Conservation (phyloP, 2,797 vertebrate species). For the Hydrocynus forskahlii region DNA sequence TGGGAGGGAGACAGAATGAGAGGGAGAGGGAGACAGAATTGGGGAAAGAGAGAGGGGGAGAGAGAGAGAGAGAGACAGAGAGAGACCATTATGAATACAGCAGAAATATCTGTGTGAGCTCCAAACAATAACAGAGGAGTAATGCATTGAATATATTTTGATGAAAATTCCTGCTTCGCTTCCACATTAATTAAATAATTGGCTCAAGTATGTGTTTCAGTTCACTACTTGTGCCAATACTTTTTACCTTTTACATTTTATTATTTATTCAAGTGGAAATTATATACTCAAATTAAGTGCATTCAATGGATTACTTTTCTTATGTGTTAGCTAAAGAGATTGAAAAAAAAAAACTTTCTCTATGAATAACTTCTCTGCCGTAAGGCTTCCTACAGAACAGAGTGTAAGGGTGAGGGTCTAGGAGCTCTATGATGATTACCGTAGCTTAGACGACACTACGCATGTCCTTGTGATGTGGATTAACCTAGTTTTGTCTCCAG, state of each 20-base stretch:
- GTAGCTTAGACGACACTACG: conserved; percentile 57
- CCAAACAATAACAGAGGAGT: background rate
- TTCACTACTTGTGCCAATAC: background rate
- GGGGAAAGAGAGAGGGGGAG: too few species aligned
- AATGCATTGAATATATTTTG: background rate
- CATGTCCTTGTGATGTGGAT: conserved; percentile 58
- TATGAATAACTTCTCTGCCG: background rate
- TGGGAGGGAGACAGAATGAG: too few species aligned
- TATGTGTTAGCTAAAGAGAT: background rate
- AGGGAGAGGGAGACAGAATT: too few species aligned
- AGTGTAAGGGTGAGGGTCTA: conserved; percentile 1
- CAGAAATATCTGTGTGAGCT: background rate
- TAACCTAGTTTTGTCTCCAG: conserved; percentile 52
- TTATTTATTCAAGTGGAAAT: too few species aligned
- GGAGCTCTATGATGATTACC: conserved; percentile 49
- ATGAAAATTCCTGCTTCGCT: too few species aligned
- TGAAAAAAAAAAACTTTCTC: background rate
- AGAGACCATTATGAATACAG: conserved; percentile 5
- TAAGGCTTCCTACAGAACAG: background rate
- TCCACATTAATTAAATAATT: too few species aligned
- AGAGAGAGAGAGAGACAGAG: background rate
- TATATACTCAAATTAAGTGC: background rate
- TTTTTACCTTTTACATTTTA: too few species aligned
- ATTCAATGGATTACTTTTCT: background rate
- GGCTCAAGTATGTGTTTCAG: background rate